Evolutionary conservation across 2,113 vertebrate genomes (phyloP).

Genomic region (Hemiscyllium ocellatum): DNA sequence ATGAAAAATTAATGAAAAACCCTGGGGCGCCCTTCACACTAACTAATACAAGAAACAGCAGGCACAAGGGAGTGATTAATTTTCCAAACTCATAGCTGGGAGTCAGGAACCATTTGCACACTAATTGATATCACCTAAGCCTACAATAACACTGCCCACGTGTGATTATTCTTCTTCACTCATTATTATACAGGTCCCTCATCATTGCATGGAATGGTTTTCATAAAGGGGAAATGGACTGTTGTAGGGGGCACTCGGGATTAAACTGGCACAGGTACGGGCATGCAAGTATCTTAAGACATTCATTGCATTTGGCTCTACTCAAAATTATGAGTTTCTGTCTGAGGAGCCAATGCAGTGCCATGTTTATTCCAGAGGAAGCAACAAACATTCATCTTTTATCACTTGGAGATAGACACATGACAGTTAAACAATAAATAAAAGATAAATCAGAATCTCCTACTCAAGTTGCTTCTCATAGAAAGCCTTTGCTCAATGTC

Average conservation of each 20-base stretch:
- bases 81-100: background rate
- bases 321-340: background rate
- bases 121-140: background rate
- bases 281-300: background rate
- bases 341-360: background rate
- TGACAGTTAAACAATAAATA: background rate
- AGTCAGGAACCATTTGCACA: background rate
- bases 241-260: background rate
- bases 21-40: background rate
- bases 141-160: background rate
- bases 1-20: background rate
- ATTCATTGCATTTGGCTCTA: background rate
- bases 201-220: background rate
- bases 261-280: background rate
- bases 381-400: background rate
- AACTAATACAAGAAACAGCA: background rate
- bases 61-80: background rate
- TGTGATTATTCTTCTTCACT: background rate
- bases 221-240: too few species aligned
- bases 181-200: background rate
- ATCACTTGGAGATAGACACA: background rate
- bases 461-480: background rate
- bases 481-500: constrained; percentile 17
- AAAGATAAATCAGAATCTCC: constrained; percentile 9
- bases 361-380: background rate